Evolutionary conservation across 2,888 invertebrate species (phyloP), one percentile per base, ranked within the genome.

Genomic region (Orthosia cruda): DNA sequence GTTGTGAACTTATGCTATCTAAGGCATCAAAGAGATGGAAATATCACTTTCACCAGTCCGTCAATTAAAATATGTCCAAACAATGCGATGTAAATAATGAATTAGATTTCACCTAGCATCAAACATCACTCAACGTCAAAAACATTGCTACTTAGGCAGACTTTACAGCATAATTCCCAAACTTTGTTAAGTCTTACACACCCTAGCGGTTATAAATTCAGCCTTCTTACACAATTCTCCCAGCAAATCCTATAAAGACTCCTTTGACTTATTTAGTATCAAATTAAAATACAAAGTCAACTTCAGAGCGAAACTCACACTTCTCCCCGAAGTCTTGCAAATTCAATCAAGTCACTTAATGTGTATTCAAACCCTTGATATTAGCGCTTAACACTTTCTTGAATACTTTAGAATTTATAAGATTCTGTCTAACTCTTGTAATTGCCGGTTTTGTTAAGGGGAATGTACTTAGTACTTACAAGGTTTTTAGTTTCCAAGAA

Each of bases 271-370:
- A 67, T 50, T 58, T 66, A 75, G 52, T 58, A 57, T 63, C 45
- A 18, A 63, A 57, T 78, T 81, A 52, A 71, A 68, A 67, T 47
- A 59, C 65, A 61, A 72, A 70, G 23, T 58, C 32, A 63, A 78
- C 57, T 79, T 78, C 18, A 62, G 47, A 49, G 9, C 9, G 32
- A 52, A 74, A 66, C 7, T 72, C 66, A 57, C 70, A 78, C 83
- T 77, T 80, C 26, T 45, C 11, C 26, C 9, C 52, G 2, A 67
- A 74, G 64, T 71, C 57, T 26, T 62, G 52, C 52, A 81, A 84
- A 74, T 82, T 78, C 68, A 82, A 83, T 85, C 67, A 84, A 87
- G 83, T 82, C 83, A 80, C 76, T 81, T 88, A 77, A 81, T 81
- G 84, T 85, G 69, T 83, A 84, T 87, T 80, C 77, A 83, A 83